Evolutionary conservation across 2,888 invertebrate genomes (phyloP), one percentile per base, ranked within the genome.

Genomic region (Sminthurinus aureus): DNA sequence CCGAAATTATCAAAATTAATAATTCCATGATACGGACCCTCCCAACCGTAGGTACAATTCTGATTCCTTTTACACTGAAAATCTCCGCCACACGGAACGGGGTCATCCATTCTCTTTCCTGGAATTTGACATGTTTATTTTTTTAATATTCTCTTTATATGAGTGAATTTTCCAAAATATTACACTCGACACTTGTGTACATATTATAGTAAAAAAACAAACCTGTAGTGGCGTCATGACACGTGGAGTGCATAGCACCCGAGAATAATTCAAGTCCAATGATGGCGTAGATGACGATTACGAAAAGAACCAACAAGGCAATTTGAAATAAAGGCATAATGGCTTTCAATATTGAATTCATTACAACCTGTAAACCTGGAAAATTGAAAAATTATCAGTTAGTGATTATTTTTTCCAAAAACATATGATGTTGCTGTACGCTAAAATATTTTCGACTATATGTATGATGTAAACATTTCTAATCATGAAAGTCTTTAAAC

Each of bases 1-100:
- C 92, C 93, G 89, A 93, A 92, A 90, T 93, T 93, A 90, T 93
- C 93, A 89, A 93, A 93, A 89, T 93, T 93, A 20, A 93, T 93
- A 87, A 93, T 93, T 80, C 93, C 93, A 86, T 91, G 91, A 86
- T 91, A 91, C n/a, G 92, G 92, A 13, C 91, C 91, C 83, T 89
- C 90, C 90, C 90, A 91, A 52, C 88, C 89, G 8, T 87, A 88
- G 18, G 88, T 83, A 84, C 90, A 90, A 13, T 87, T 86, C 79
- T 84, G 89, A 20, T 75, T 69, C 67, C 82, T 83, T 77, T 88
- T 88, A 79, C 89, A 88, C 74, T 87, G 86, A 80, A 86, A 89
- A 78, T 87, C 87, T 38, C 87, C 86, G 2, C 87, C 87, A 89
- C 93, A 93, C 2, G 92, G 92, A 58, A 90, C 90, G 3, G 92